Percentiles rank a stretch among this genome's conserved stretches.
phyloP scores from a whole-genome alignment of 2,113 vertebrate genomes.

The Turnix velox region DNA sequence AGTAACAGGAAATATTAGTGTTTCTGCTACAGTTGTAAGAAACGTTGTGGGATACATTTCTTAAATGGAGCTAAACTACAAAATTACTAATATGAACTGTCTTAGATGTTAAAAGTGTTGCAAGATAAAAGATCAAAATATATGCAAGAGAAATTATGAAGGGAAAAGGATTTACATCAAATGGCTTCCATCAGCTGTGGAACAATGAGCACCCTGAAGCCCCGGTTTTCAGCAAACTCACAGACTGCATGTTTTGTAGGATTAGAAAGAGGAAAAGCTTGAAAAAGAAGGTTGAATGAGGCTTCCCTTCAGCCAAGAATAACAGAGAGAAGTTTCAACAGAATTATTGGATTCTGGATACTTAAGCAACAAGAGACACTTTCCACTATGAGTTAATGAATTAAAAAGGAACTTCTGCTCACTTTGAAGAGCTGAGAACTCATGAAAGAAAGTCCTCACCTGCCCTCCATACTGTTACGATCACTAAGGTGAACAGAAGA shows the following conservation, averaged over 20 bases:
- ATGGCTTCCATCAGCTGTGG: slow-evolving; percentile 11
- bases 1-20: slow-evolving; percentile 11
- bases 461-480: background rate
- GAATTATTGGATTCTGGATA: background rate
- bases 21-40: background rate
- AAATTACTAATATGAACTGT: background rate
- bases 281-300: background rate
- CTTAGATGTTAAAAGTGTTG: background rate
- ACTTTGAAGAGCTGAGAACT: background rate
- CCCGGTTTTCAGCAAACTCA: background rate
- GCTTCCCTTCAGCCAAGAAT: background rate
- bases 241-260: background rate
- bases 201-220: background rate
- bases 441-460: background rate
- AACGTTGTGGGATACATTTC: background rate
- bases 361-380: background rate
- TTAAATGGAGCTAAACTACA: slow-evolving; percentile 4
- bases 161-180: background rate
- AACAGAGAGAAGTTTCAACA: background rate
- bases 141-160: background rate
- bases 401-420: background rate
- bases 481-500: background rate
- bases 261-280: background rate
- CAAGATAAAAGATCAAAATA: background rate
- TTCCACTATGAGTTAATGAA: background rate